Percentiles rank a stretch among this genome's conserved stretches.
phyloP scores from a whole-genome alignment of 2,888 invertebrate genomes.

The Poecilobothrus nobilitatus region DNA sequence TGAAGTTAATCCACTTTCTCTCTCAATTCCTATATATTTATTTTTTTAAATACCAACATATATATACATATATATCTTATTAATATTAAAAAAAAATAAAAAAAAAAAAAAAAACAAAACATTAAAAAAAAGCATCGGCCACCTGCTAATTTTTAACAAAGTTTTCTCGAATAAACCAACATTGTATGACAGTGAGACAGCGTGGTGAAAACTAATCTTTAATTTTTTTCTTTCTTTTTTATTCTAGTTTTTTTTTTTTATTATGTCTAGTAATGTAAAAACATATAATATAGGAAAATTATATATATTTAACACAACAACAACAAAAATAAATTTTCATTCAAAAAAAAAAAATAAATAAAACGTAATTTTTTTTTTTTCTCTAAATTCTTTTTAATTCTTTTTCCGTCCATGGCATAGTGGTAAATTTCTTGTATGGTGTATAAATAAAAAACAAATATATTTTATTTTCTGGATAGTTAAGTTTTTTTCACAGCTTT shows the following conservation, averaged over 20 bases:
- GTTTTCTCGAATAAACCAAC: background rate
- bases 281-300: background rate
- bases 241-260: background rate
- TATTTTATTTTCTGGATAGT: background rate
- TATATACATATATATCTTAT: no score
- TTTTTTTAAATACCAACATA: no score
- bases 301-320: background rate
- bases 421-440: no score
- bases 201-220: background rate
- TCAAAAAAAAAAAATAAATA: no score
- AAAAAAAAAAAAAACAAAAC: background rate
- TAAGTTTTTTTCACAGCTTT: conserved; percentile 2
- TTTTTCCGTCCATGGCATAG: background rate
- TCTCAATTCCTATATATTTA: no score
- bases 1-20: no score
- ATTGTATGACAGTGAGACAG: background rate
- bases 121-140: background rate
- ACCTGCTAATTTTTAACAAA: conserved; percentile 3
- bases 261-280: background rate
- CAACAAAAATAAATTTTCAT: background rate
- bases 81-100: no score
- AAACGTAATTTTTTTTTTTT: background rate
- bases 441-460: no score
- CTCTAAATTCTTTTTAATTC: background rate
- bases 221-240: background rate